These are phyloP conservation scores for Etheostoma cragini DNA, from an alignment of 2,113 vertebrate species.

Conservation along the genomic window DNA sequence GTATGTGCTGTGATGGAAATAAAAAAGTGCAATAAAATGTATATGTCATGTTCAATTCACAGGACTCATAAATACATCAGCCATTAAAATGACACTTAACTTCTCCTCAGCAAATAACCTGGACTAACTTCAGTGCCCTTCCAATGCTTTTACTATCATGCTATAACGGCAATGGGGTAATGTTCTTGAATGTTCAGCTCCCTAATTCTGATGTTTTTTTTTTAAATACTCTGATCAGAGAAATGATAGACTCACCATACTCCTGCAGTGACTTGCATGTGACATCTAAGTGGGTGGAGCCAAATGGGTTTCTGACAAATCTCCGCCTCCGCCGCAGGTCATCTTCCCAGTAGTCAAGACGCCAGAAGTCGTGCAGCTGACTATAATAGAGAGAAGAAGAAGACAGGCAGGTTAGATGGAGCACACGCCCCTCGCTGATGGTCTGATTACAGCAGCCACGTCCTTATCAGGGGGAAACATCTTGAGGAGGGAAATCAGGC, in stretches of 20 bases:
- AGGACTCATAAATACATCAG: constrained; percentile 67
- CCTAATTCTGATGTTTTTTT: not conserved
- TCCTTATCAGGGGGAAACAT: constrained; percentile 60
- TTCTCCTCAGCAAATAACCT: constrained; percentile 26
- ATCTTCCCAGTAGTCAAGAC: constrained; percentile 99
- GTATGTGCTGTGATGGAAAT: constrained; percentile 53
- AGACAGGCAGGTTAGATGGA: constrained; percentile 51
- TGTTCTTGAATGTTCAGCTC: not conserved
- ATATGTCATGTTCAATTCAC: constrained; percentile 78
- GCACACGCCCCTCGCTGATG: constrained; percentile 24
- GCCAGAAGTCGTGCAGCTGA: constrained; percentile 97
- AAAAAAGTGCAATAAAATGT: constrained; percentile 70
- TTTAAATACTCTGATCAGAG: not conserved
- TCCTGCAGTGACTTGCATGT: constrained; percentile 91
- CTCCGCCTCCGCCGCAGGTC: constrained; percentile 94
- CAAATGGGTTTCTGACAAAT: constrained; percentile 96
- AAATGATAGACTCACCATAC: constrained; percentile 88
- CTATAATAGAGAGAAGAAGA: constrained; percentile 76
- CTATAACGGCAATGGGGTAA: constrained; percentile 7
- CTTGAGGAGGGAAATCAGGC: constrained; percentile 47
- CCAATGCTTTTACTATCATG: constrained; percentile 6
- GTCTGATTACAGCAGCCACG: constrained; percentile 53
- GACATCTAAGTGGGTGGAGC: constrained; percentile 93
- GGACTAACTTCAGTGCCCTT: constrained; percentile 2
- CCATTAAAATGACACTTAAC: constrained; percentile 69